Evolutionary conservation across 2,888 invertebrate genomes (phyloP).

Genomic region (Zonitis immaculata): DNA sequence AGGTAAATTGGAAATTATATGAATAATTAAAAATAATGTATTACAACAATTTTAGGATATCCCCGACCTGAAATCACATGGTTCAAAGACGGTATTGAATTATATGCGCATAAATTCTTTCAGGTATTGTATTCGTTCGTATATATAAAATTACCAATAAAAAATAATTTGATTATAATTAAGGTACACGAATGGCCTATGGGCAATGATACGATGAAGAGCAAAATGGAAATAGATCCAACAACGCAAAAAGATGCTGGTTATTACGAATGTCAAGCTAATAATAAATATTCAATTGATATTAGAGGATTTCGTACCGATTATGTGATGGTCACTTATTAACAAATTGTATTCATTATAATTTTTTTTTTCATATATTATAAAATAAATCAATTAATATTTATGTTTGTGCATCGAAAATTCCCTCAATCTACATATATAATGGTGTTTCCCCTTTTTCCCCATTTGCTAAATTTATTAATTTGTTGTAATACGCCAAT

Average conservation of each 20-base stretch:
- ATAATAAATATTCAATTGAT: conserved; percentile 67
- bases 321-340: conserved; percentile 55
- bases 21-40: too few relatives aligned
- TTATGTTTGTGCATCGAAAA: too few relatives aligned
- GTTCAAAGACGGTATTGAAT: conserved; percentile 72
- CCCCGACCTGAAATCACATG: conserved; percentile 72
- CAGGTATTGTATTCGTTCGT: conserved; percentile 58
- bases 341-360: too few relatives aligned
- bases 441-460: not conserved
- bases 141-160: too few relatives aligned
- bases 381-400: too few relatives aligned
- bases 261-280: conserved; percentile 67
- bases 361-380: too few relatives aligned
- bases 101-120: conserved; percentile 66
- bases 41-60: conserved; percentile 49
- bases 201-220: conserved; percentile 61
- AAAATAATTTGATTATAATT: too few relatives aligned
- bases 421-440: too few relatives aligned
- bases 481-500: conserved; percentile 17
- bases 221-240: conserved; percentile 71
- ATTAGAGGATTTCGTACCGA: conserved; percentile 64
- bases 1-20: conserved; percentile 42
- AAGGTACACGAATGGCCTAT: conserved; percentile 66
- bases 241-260: conserved; percentile 69
- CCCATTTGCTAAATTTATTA: conserved; percentile 10